Evolutionary conservation across 2,113 vertebrate species (phyloP).

Genomic region (Casuarius casuarius): DNA sequence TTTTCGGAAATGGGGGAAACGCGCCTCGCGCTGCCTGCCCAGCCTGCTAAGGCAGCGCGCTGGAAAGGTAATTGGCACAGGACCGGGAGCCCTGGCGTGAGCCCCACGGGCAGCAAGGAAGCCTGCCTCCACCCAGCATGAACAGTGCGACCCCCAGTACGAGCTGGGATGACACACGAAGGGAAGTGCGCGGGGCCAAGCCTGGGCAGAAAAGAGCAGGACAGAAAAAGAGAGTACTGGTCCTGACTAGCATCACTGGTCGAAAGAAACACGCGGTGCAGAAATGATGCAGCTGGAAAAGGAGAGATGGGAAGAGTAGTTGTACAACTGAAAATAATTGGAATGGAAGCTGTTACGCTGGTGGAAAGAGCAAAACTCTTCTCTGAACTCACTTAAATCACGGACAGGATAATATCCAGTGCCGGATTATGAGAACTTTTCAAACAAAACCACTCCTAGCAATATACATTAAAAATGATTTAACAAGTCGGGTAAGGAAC

Average conservation of each 20-base stretch:
- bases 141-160: not conserved
- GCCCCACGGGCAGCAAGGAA: not conserved
- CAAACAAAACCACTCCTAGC: not conserved
- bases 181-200: not conserved
- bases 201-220: not conserved
- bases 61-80: constrained; percentile 21
- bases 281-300: not conserved
- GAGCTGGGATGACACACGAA: not conserved
- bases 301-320: not conserved
- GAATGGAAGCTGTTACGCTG: not conserved
- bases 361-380: not conserved
- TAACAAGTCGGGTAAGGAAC: not conserved
- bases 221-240: not conserved
- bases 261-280: not conserved
- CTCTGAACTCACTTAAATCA: not conserved
- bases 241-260: not conserved
- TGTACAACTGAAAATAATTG: not conserved
- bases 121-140: not conserved
- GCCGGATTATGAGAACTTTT: constrained; percentile 17
- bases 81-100: constrained; percentile 1
- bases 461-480: not conserved
- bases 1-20: not conserved
- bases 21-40: not conserved
- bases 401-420: not conserved
- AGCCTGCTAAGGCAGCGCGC: not conserved